phyloP scores from a whole-genome alignment of 2,113 vertebrate genomes.

The Tupaia chinensis region DNA sequence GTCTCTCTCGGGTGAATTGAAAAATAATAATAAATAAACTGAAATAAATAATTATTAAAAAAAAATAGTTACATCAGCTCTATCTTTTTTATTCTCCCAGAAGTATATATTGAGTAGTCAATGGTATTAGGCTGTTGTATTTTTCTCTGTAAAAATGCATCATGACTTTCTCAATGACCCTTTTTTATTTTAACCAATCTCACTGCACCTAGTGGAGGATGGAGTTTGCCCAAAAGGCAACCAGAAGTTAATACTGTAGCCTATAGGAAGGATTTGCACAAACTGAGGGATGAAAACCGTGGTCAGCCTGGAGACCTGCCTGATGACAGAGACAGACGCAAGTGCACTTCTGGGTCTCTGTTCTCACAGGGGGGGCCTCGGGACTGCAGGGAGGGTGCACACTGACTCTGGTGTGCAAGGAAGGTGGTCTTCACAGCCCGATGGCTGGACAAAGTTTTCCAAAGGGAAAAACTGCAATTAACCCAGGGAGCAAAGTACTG shows the following conservation, averaged over 20 bases:
- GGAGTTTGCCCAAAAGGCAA: background rate
- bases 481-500: background rate
- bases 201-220: background rate
- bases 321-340: background rate
- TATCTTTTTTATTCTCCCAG: too few relatives aligned
- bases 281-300: background rate
- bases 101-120: too few relatives aligned
- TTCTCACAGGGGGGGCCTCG: accelerated
- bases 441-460: background rate
- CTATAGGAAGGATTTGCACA: accelerated
- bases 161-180: too few relatives aligned
- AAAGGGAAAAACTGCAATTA: background rate
- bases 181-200: background rate
- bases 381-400: background rate
- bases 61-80: too few relatives aligned
- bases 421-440: background rate
- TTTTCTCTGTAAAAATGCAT: too few relatives aligned
- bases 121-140: too few relatives aligned
- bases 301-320: background rate
- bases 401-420: background rate
- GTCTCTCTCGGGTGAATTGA: too few relatives aligned
- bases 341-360: background rate
- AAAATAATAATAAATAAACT: too few relatives aligned
- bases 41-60: too few relatives aligned
- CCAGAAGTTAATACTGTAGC: background rate